Base-by-base conservation (phyloP, 2,797 vertebrate genomes). In the Gymnoscopelus microlampas region DNA sequence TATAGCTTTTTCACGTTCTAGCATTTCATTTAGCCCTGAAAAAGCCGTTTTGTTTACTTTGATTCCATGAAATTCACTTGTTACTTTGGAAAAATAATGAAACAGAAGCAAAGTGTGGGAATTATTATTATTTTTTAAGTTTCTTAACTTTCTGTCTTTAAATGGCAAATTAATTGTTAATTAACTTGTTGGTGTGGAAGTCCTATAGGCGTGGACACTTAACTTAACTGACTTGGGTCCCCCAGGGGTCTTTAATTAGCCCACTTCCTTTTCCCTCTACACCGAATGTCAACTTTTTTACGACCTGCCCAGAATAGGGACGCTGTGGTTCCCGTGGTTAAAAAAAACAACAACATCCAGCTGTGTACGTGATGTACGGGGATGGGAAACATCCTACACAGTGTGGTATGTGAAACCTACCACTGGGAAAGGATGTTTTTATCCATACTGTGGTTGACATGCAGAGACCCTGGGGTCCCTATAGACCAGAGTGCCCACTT, bases 111-210 rank as follows among this genome's bases (percentile, higher is more conserved):
- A 44, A 8, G 39, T 44, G 7, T 2, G 39, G 39, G 39, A 1
- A 6, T 39, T 39, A 39, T 39, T 39, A 8, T 29, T 29, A 44
- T 39, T 15, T 44, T 59, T n/a, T n/a, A n/a, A n/a, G 10, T 58
- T 44, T 44, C 13, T n/a, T 32, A 1, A 39, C 58, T 44, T 19
- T 60, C 35, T 60, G 29, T 39, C n/a, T 3, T 15, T 12, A 24
- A 3, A 48, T 50, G 54, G 72, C 77, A 39, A 39, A 39, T 8
- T 8, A 9, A 66, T 86, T 74, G 82, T 78, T 61, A 19, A 19
- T 68, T 63, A 62, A 80, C 68, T 62, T 66, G 65, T 73, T 77
- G 72, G 77, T 53, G 77, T 85, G 73, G 74, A 87, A 73, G 61
- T 78, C 59, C 66, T 65, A 55, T 57, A 53, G 60, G 61, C 11